phyloP scores from a whole-genome alignment of 2,888 invertebrate genomes.

The Microchrysa polita region DNA sequence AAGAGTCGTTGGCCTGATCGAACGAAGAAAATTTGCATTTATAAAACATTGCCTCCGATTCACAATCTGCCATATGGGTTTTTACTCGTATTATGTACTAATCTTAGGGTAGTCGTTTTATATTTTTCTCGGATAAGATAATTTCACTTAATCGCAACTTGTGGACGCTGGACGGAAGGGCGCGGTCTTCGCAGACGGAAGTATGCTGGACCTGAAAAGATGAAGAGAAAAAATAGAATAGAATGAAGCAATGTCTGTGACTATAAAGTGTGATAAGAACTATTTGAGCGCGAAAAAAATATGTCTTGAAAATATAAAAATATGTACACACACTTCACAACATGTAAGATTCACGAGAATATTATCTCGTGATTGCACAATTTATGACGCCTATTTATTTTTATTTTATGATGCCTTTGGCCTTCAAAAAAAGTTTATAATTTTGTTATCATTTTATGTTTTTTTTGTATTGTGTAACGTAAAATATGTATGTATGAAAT shows the following conservation, averaged over 20 bases:
- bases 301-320: no score
- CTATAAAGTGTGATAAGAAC: not conserved
- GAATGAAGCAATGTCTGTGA: not conserved
- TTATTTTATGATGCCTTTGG: no score
- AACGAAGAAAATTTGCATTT: not conserved
- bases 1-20: not conserved
- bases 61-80: no score
- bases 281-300: not conserved
- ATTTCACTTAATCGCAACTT: not conserved
- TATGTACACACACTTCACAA: no score
- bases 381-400: no score
- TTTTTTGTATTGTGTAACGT: no score
- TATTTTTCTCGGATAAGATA: not conserved
- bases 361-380: not conserved
- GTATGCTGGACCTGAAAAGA: conserved; percentile 26
- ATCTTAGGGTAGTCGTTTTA: no score
- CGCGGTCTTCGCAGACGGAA: conserved; percentile 22
- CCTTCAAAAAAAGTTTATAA: no score
- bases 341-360: not conserved
- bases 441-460: no score
- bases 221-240: not conserved
- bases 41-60: conserved; percentile 15
- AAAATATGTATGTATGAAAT: no score
- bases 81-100: no score
- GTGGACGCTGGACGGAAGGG: conserved; percentile 35